Percentiles rank a stretch among this genome's conserved stretches.
Conservation (phyloP, 2,113 vertebrate genomes). For the Cervus canadensis region DNA sequence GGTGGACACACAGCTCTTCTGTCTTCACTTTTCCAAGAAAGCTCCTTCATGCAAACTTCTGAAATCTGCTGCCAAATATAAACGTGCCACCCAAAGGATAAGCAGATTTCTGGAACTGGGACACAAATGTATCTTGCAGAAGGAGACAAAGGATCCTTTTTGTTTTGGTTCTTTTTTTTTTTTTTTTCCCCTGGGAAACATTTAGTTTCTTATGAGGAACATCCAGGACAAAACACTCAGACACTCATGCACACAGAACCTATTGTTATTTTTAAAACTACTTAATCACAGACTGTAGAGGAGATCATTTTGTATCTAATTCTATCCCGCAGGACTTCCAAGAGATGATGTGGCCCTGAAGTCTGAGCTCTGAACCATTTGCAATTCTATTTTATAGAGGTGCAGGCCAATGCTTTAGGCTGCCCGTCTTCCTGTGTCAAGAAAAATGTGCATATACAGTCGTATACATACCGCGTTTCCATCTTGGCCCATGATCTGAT, state of each 20-base stretch:
- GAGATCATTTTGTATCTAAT: background rate
- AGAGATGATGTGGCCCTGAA: background rate
- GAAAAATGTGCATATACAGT: background rate
- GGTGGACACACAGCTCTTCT: background rate
- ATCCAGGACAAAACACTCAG: background rate
- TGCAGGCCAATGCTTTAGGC: no score
- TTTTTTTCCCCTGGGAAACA: constrained; percentile 12
- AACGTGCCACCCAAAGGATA: background rate
- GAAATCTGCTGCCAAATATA: background rate
- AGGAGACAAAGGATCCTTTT: background rate
- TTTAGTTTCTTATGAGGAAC: background rate
- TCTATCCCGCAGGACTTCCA: background rate
- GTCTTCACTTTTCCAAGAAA: background rate
- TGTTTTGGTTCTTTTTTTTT: background rate
- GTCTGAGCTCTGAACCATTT: background rate
- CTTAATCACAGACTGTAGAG: background rate
- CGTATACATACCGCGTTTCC: background rate
- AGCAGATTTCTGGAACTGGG: background rate
- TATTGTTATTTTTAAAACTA: background rate
- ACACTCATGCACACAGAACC: background rate
- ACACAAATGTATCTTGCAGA: background rate
- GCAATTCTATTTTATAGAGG: background rate
- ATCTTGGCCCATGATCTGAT: background rate
- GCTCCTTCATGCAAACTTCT: background rate
- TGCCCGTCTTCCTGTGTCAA: background rate